Conservation (phyloP, 2,888 invertebrate genomes). For the Tridacna crocea region DNA sequence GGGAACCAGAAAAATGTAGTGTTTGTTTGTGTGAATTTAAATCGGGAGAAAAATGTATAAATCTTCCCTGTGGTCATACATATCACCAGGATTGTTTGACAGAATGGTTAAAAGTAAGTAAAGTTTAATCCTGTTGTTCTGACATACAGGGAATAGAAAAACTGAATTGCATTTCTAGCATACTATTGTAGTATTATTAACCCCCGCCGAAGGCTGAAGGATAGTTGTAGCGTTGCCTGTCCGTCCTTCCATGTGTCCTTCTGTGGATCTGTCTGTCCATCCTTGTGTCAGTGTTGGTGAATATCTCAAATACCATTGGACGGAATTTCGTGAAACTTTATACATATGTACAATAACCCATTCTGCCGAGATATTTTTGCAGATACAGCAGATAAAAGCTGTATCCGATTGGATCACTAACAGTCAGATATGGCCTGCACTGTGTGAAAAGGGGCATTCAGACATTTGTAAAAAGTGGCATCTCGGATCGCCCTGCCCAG, state of each 20-base stretch:
- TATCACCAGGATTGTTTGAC: conserved; percentile 73
- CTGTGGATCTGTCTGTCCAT: neutral
- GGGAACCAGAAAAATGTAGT: conserved; percentile 61
- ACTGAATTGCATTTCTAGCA: neutral
- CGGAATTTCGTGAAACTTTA: too few species aligned
- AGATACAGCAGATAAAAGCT: too few species aligned
- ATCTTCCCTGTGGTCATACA: conserved; percentile 73
- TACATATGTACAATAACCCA: too few species aligned
- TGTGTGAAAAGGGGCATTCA: too few species aligned
- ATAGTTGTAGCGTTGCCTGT: neutral
- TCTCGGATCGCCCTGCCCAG: too few species aligned
- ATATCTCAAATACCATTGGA: too few species aligned
- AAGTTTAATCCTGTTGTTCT: neutral
- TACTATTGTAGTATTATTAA: neutral
- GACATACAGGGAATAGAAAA: neutral
- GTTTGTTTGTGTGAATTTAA: conserved; percentile 73
- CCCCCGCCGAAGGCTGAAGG: neutral
- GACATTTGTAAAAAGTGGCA: too few species aligned
- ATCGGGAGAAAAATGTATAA: conserved; percentile 65
- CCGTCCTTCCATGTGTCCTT: neutral
- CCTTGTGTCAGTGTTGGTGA: neutral
- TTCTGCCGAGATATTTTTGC: too few species aligned
- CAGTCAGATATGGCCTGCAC: too few species aligned
- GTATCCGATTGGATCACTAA: too few species aligned
- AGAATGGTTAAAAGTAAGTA: conserved; percentile 72